These are phyloP conservation scores for Augochlorella aurata DNA, from an alignment of 2,888 invertebrate species.

Conservation along the genomic window DNA sequence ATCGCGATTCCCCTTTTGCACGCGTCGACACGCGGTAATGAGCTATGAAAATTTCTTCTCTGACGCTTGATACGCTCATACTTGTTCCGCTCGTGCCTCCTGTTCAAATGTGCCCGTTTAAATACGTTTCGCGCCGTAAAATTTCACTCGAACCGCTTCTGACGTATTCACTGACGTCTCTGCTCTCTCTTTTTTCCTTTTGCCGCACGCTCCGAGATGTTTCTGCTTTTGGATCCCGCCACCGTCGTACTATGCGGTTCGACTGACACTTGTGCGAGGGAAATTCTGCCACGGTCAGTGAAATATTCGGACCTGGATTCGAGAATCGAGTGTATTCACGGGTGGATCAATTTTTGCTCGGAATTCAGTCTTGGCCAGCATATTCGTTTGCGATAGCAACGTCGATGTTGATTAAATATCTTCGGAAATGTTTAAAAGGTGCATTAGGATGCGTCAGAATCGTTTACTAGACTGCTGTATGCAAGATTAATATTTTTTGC, in stretches of 20 bases:
- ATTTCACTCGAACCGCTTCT: conserved; percentile 9
- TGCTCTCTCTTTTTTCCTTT: neutral
- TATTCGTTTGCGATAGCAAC: no score
- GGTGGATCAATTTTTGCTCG: no score
- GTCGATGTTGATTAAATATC: no score
- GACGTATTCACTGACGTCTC: neutral
- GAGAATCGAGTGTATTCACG: no score
- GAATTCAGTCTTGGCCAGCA: no score
- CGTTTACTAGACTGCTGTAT: no score
- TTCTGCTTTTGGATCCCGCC: neutral
- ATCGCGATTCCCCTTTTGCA: neutral
- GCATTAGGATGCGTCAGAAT: no score
- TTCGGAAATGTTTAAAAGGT: no score
- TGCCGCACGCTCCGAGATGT: neutral
- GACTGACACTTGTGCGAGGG: neutral
- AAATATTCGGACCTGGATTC: no score
- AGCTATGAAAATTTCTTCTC: conserved; percentile 47
- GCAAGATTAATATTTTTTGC: no score
- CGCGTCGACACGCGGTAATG: conserved; percentile 24
- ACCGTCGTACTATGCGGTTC: neutral
- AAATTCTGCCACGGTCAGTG: neutral
- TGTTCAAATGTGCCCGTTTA: conserved; percentile 12
- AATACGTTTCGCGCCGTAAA: conserved; percentile 22
- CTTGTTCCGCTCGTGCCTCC: neutral
- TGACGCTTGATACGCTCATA: conserved; percentile 27